Percentiles rank a stretch among this genome's conserved stretches.
Conservation (phyloP, 1,140 invertebrate genomes). For the Copidosoma floridanum region DNA sequence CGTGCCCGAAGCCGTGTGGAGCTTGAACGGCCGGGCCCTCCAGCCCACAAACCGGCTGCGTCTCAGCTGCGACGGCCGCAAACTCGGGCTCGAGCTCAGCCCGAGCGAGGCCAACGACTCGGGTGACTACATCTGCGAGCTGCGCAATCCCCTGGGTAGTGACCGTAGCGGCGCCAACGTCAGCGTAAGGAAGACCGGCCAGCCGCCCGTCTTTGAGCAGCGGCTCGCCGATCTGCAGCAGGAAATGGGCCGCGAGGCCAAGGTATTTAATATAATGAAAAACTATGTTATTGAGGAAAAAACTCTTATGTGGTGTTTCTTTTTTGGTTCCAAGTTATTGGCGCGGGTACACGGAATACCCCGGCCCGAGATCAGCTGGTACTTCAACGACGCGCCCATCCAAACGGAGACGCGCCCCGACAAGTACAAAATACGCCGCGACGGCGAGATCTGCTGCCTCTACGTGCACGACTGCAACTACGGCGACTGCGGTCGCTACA, state of each 20-base stretch:
- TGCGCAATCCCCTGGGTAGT: constrained; percentile 75
- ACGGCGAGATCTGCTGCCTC: constrained; percentile 76
- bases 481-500: constrained; percentile 73
- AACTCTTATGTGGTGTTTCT: too few species aligned
- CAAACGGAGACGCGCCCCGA: constrained; percentile 56
- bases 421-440: constrained; percentile 76
- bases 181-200: constrained; percentile 75
- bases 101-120: constrained; percentile 70
- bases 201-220: constrained; percentile 78
- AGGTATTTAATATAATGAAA: too few species aligned
- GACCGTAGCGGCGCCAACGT: constrained; percentile 68
- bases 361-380: constrained; percentile 83
- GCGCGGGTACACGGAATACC: constrained; percentile 84
- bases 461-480: constrained; percentile 69
- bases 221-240: constrained; percentile 83
- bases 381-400: constrained; percentile 72
- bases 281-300: too few species aligned
- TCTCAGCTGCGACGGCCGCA: constrained; percentile 78
- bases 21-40: constrained; percentile 72
- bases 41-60: constrained; percentile 64
- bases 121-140: constrained; percentile 72
- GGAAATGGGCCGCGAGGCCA: constrained; percentile 70
- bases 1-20: constrained; percentile 81
- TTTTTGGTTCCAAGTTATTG: too few species aligned
- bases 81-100: constrained; percentile 74